Evolutionary conservation across 2,113 vertebrate genomes (phyloP), one percentile per base, ranked within the genome.

Genomic region (Takifugu bimaculatus): DNA sequence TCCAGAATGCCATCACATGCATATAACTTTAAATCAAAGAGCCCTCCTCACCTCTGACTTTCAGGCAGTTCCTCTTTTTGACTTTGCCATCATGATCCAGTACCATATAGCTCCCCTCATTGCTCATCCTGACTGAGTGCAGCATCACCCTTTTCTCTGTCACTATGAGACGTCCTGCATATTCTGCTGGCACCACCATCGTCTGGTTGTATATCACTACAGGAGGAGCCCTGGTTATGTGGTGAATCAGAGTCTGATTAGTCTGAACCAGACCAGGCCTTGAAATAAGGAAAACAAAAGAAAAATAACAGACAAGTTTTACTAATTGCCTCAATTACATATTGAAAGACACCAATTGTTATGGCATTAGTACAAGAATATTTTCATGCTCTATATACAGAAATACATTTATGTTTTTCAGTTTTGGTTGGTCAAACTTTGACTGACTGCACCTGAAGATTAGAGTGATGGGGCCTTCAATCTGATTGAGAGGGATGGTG

Each of bases 81-180:
- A 85, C 68, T 63, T 87, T 87, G 26, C 74, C 85, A 5, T 88
- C 78, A 0, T 26, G 70, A 80, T 91, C 89, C 45, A 83, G 39
- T n/a, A 92, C 78, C 0, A 88, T 88, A 27, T 83, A 92, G 74
- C 88, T 90, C 4, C 91, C 91, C 70, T 90, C 90, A 6, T 92
- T 89, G 3, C 42, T 52, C 74, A 86, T 82, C 14, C 70, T 68
- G 48, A 92, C 89, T 0, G 66, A 54, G 63, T 80, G 85, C 67
- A 92, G 87, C 4, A 49, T 70, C 63, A 90, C 77, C 47, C 29
- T 60, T 26, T 70, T 82, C 50, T 88, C 83, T 0, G 64, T 67
- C 26, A 85, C 75, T 0, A 27, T 79, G 13, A 91, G 88, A 1
- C 91, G 88, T 1, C 53, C 60, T 52, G 35, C 65, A 35, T 92